Evolutionary conservation across 37 sponge, comb jelly and placozoan genomes (phyloP), one percentile per base, ranked within the genome.

Genomic region (Mnemiopsis leidyi): DNA sequence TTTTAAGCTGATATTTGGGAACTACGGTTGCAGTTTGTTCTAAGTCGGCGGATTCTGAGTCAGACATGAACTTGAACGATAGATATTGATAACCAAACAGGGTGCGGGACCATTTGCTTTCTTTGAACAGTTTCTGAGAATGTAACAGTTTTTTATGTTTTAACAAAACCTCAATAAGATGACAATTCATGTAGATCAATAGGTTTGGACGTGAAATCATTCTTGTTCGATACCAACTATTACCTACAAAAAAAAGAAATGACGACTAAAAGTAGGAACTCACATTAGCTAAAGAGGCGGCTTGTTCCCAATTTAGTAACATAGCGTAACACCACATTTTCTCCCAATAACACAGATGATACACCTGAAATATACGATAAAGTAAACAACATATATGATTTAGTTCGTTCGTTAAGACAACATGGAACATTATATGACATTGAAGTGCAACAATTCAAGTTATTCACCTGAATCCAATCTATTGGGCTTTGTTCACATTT

Each of bases 271-370:
- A n/a, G n/a, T n/a, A n/a, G n/a, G n/a, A n/a, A n/a, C n/a, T n/a
- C n/a, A 48, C 61, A 29, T 28, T 71, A 28, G 75, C 75, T 3
- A 71, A 71, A 28, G 7, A 18, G 5, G 82, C 82, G 23, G 82
- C 82, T 34, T 82, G 37, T 34, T 82, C 82, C 82, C 82, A 82
- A 5, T 82, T 34, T 32, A 82, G 82, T 30, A 82, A 23, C 36
- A 82, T 82, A 9, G 82, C 82, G 36, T 82, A 37, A 82, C 82
- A 82, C 82, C 82, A 82, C 82, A 82, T 82, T 23, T 82, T 82
- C 82, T 82, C 82, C 82, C 82, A 82, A 37, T 82, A 82, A 34
- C 82, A 82, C 37, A 82, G 36, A 23, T 82, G 82, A 23, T 82
- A 82, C 3, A 82, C 82, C n/a, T n/a, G n/a, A n/a, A n/a, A n/a